These are phyloP conservation scores for Tridacna crocea DNA, from an alignment of 2,888 invertebrate species.

Conservation along the genomic window DNA sequence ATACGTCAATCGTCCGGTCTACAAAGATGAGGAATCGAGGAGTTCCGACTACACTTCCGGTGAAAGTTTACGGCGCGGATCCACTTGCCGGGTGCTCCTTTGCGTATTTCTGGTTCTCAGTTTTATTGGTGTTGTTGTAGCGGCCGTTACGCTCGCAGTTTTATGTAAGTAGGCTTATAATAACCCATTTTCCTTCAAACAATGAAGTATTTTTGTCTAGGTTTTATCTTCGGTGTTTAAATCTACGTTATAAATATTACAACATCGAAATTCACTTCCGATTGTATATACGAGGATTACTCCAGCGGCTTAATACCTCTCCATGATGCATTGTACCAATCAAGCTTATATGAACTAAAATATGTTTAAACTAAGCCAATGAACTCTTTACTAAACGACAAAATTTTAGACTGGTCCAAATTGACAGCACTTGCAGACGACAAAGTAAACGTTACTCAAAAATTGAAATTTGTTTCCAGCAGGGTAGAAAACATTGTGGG, in stretches of 20 bases:
- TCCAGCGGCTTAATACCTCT: not conserved
- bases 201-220: not conserved
- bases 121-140: conserved; percentile 64
- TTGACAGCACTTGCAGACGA: not conserved
- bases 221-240: not conserved
- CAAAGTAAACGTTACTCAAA: not conserved
- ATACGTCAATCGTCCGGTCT: conserved; percentile 46
- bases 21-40: conserved; percentile 62
- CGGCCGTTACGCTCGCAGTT: conserved; percentile 64
- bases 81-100: conserved; percentile 62
- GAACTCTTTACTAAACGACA: not conserved
- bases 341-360: no score
- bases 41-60: conserved; percentile 63
- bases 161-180: conserved; percentile 64
- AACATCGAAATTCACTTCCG: no score
- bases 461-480: not conserved
- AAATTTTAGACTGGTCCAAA: not conserved
- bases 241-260: not conserved
- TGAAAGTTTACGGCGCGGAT: conserved; percentile 58
- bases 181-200: not conserved
- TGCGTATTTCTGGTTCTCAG: conserved; percentile 63
- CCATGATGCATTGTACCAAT: not conserved
- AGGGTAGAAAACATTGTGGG: not conserved
- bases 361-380: no score
- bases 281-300: no score